phyloP scores from a whole-genome alignment of 2,888 invertebrate species.

The Watsonalla cultraria region DNA sequence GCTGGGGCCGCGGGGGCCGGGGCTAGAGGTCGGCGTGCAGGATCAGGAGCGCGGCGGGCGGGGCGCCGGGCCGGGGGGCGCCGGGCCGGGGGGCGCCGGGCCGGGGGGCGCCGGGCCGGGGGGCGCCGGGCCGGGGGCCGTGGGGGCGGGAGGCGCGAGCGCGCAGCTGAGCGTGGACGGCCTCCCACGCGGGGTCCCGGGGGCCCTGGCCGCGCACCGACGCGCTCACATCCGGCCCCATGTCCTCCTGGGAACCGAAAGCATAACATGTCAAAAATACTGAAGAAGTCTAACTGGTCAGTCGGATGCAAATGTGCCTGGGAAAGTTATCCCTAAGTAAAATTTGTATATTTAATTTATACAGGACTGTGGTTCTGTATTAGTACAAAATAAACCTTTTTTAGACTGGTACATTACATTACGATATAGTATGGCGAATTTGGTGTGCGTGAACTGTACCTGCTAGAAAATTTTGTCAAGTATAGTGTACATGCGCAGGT shows the following conservation, averaged over 20 bases:
- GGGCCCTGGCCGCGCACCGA: conserved; percentile 4
- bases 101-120: conserved; percentile 19
- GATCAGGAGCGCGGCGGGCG: conserved; percentile 52
- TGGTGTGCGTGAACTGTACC: conserved; percentile 26
- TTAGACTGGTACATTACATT: too few relatives aligned
- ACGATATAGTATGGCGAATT: too few relatives aligned
- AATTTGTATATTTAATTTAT: too few relatives aligned
- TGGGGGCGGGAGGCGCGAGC: conserved; percentile 20
- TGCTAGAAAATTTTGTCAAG: conserved; percentile 76
- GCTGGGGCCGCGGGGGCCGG: not conserved
- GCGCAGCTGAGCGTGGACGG: conserved; percentile 61
- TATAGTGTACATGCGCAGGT: conserved; percentile 72
- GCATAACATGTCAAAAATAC: conserved; percentile 2
- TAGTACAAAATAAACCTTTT: too few relatives aligned
- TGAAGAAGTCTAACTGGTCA: not conserved
- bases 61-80: conserved; percentile 29
- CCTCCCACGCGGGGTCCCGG: conserved; percentile 54
- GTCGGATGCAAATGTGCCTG: too few relatives aligned
- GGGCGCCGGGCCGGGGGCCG: conserved; percentile 13
- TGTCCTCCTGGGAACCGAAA: conserved; percentile 27
- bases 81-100: conserved; percentile 35
- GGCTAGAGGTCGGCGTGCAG: conserved; percentile 51
- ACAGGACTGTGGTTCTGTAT: too few relatives aligned
- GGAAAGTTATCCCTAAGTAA: too few relatives aligned
- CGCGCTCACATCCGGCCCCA: conserved; percentile 14